These are phyloP conservation scores for Nephrotoma appendiculata DNA, from an alignment of 2,888 invertebrate genomes.

Conservation along the genomic window DNA sequence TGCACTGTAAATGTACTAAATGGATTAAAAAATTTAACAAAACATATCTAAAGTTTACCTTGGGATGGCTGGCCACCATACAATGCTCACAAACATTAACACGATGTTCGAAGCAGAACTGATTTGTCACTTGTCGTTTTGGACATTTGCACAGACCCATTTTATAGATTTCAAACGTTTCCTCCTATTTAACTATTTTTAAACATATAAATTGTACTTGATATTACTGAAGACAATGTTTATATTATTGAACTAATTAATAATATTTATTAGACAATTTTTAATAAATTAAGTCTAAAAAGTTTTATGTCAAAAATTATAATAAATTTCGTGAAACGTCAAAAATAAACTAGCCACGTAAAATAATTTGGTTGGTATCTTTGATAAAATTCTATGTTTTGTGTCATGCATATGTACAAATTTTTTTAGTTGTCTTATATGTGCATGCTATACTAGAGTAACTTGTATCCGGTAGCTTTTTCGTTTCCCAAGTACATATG, in stretches of 20 bases:
- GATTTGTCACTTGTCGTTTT: slow-evolving; percentile 90
- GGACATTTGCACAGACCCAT: slow-evolving; percentile 99
- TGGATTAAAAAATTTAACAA: slow-evolving; percentile 4
- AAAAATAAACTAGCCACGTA: background rate
- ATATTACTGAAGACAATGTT: background rate
- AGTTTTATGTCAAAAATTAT: background rate
- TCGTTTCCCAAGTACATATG: no score
- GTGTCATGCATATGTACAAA: no score
- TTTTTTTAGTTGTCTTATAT: no score
- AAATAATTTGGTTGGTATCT: background rate
- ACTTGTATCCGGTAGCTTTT: no score
- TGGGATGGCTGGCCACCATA: slow-evolving; percentile 90
- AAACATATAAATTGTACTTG: background rate
- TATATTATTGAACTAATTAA: background rate
- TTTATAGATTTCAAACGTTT: background rate
- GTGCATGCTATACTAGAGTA: no score
- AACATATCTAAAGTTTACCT: slow-evolving; percentile 43
- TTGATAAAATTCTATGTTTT: background rate
- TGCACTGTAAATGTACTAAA: slow-evolving; percentile 49
- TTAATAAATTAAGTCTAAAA: background rate
- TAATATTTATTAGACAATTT: background rate
- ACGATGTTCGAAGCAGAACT: slow-evolving; percentile 97
- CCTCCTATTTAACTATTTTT: background rate
- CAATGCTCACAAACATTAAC: slow-evolving; percentile 99
- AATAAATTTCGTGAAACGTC: background rate